A percentile compares a stretch with the other conserved stretches of the same genome.
phyloP scores from a whole-genome alignment of 2,888 invertebrate species.

The Alsophila aescularia region DNA sequence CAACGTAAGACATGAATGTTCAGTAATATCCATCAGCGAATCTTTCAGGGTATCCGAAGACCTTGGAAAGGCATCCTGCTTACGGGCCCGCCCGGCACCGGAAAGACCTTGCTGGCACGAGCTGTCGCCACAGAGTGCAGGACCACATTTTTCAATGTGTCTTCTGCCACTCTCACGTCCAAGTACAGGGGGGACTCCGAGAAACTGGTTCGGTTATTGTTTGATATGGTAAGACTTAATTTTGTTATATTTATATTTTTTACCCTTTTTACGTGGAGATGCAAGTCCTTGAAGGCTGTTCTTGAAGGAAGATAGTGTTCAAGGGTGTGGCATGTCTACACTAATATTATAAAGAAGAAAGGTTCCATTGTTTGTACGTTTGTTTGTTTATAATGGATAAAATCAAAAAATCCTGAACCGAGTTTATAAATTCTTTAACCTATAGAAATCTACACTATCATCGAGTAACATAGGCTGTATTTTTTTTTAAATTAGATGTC shows the following conservation, averaged over 20 bases:
- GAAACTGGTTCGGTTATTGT: constrained; percentile 92
- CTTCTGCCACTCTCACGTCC: constrained; percentile 93
- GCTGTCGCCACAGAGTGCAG: constrained; percentile 96
- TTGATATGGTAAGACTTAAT: constrained; percentile 88
- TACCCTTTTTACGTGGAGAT: not conserved
- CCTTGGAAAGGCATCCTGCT: constrained; percentile 91
- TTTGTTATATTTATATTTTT: no score
- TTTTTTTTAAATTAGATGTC: no score
- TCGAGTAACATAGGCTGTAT: no score
- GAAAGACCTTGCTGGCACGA: constrained; percentile 92
- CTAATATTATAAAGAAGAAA: no score
- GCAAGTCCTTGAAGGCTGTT: no score
- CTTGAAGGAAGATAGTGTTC: no score
- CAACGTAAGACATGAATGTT: not conserved
- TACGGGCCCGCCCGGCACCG: constrained; percentile 89
- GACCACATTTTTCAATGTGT: constrained; percentile 95
- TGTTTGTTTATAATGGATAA: no score
- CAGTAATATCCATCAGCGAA: not conserved
- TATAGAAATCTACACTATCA: no score
- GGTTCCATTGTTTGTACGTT: no score
- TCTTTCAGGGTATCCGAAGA: constrained; percentile 87
- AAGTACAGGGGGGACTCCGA: constrained; percentile 97
- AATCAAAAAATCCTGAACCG: no score
- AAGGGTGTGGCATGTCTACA: no score
- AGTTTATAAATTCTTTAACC: no score